Evolutionary conservation across 2,888 invertebrate genomes (phyloP).

Genomic region (Eugnorisma glareosa): DNA sequence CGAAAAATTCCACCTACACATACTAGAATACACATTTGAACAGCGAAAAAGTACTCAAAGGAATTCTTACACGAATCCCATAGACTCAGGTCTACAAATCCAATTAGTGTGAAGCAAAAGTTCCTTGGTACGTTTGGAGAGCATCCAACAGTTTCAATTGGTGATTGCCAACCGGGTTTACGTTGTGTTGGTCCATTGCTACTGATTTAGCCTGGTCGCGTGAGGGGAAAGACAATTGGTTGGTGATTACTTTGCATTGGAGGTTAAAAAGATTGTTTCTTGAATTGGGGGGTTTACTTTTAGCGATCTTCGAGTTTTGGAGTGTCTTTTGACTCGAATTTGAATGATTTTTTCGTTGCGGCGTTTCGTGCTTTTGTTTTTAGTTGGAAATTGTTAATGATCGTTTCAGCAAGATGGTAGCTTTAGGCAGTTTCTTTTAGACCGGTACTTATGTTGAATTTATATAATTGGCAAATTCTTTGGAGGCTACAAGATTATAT

Average conservation of each 20-base stretch:
- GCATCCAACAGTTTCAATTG: conserved; percentile 84
- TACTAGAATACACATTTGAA: not conserved
- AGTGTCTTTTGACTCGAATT: too few species aligned
- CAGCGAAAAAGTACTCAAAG: not conserved
- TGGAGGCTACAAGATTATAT: not conserved
- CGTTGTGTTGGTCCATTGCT: conserved; percentile 73
- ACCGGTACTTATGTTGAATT: too few species aligned
- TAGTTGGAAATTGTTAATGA: not conserved
- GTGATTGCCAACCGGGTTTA: conserved; percentile 77
- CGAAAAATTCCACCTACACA: not conserved
- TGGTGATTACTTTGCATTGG: conserved; percentile 72
- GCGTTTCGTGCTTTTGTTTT: not conserved
- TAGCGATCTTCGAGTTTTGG: conserved; percentile 12
- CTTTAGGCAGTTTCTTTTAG: too few species aligned
- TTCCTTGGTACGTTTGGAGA: conserved; percentile 82
- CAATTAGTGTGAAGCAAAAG: conserved; percentile 85
- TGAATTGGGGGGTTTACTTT: conserved; percentile 45
- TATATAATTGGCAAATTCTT: not conserved
- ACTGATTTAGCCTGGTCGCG: conserved; percentile 78
- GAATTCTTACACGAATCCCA: conserved; percentile 66
- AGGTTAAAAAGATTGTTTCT: conserved; percentile 45
- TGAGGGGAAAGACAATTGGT: conserved; percentile 76
- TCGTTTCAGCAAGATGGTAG: not conserved
- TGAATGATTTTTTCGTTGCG: not conserved
- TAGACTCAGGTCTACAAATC: conserved; percentile 79